Base-by-base conservation (phyloP, 2,888 invertebrate species). In the Dioctria linearis region DNA sequence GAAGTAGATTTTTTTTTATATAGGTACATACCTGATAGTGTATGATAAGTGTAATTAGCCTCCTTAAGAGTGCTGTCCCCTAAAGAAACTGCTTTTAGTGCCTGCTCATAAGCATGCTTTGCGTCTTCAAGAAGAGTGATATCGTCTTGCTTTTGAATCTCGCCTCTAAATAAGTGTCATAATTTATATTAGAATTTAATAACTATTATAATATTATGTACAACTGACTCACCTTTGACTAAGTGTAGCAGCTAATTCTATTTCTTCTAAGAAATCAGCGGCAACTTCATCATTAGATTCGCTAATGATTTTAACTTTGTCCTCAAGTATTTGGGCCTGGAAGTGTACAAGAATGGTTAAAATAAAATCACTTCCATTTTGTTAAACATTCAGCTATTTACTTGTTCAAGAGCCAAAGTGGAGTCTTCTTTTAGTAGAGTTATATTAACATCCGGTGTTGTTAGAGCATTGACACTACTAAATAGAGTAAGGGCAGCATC, bases 41-140 rank as follows among this genome's bases (percentile, higher is more conserved):
- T 95, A 83, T 93, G 91, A 82, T 94, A 92, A 0, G 96, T 97
- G 78, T 93, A 92, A 85, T 94, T 93, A 3, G 95, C 97, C 86
- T 95, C 95, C 83, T 92, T 91, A 5, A 96, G 90, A 0, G 95
- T 96, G 84, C 93, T 92, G 85, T 98, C 96, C 3, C 97, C 97
- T 76, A 94, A 92, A 80, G 93, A 92, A 0, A 98, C 95, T 3
- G 98, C 98, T 76, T 94, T 93, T 80, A 93, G 92, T 0, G 98
- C 98, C 85, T 93, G 93, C 4, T 91, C 93, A 78, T 93, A 92
- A 0, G 94, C 93, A 39, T 92, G 92, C 85, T 96, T 95, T 5
- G 96, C 93, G 82, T 95, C 94, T 0, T 94, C 93, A 80, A 97
- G 87, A 8, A 97, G 90, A 83, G 95, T 94, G 84, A 95, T 95